Evolutionary conservation across 2,113 vertebrate genomes (phyloP), one percentile per base, ranked within the genome.

Genomic region (Hippocampus comes): DNA sequence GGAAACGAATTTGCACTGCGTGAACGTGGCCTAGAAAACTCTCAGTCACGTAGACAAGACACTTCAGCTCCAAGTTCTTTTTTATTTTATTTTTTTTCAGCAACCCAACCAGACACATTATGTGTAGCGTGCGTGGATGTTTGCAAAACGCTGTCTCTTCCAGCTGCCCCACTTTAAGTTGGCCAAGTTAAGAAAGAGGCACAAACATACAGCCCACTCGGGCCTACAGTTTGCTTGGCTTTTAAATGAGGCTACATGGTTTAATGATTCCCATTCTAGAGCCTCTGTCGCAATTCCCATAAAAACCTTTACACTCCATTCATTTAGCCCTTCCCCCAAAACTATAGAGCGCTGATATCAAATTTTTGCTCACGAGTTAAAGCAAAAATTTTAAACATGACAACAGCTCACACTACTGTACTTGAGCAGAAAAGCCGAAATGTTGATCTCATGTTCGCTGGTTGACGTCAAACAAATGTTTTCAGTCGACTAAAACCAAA

Each of bases 151-250:
- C n/a, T 12, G 53, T 60, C 59, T 55, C 75, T 74, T 81, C 73
- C 78, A 71, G 67, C 76, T 83, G 81, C 34, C 79, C 86, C 84
- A 80, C 63, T 85, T 83, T 64, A 43, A 64, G 11, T n/a, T 42
- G 38, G 21, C 38, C 5, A n/a, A 15, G 41, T 65, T 43, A 46
- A 61, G 59, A 61, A 61, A 61, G 27, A 34, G 27, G 21, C 41
- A 23, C 43, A 43, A 43, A 64, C 41, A 43, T 42, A 43, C 11
- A 6, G n/a, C 10, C 34, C 27, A 17, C 25, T 2, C 8, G 7
- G 38, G 61, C 9, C 38, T 63, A 20, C 41, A 46, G 41, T 46
- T 65, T 12, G 42, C 63, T 65, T 12, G 9, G 12, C 4, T 64
- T 65, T 43, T 14, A 65, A 65, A 43, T 15, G 11, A 34, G 15